Evolutionary conservation across 2,888 invertebrate species (phyloP).

Genomic region (Heterodera filipjevi): DNA sequence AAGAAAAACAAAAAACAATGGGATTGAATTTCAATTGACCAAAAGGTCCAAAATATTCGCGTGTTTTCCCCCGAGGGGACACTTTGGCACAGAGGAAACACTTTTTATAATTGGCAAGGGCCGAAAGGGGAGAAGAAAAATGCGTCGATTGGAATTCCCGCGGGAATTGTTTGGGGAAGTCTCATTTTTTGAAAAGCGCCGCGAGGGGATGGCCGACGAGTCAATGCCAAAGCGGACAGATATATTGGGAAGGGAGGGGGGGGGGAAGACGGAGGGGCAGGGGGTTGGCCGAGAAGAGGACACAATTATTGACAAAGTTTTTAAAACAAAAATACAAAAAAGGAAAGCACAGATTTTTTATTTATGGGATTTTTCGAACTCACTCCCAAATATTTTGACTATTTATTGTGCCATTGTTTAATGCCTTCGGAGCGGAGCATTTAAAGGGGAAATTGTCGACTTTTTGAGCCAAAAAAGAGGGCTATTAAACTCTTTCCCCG

Average conservation of each 20-base stretch:
- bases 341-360: neutral
- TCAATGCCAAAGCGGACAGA: neutral
- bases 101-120: neutral
- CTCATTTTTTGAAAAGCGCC: neutral
- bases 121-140: neutral
- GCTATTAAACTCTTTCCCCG: neutral
- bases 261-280: neutral
- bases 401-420: too few species aligned
- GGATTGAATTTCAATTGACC: neutral
- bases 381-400: too few species aligned
- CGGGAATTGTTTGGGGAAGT: neutral
- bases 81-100: neutral
- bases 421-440: neutral
- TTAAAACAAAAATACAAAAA: neutral
- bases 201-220: neutral
- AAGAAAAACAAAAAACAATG: neutral
- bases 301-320: conserved; percentile 1
- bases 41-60: conserved; percentile 1
- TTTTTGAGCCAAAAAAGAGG: neutral
- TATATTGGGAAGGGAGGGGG: neutral
- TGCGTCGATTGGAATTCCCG: neutral
- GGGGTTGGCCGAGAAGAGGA: too few species aligned
- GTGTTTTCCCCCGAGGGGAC: neutral
- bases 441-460: neutral
- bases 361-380: too few species aligned